Evolutionary conservation across 1,140 invertebrate species (phyloP), one percentile per base, ranked within the genome.

Genomic region (Drosophila teissieri): DNA sequence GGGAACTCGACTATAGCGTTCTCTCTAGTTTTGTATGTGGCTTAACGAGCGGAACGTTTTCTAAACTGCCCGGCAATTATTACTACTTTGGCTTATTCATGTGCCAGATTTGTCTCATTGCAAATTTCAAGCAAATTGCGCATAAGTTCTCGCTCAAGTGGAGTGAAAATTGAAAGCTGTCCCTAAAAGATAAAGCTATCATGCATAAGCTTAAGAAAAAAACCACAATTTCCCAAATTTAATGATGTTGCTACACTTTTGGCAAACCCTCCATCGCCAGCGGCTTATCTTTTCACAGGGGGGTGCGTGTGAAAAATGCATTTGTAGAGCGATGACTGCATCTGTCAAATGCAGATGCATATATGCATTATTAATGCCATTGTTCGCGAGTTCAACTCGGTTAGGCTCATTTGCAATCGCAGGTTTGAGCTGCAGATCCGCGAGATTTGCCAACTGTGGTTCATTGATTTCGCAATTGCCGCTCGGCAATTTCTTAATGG

Each of bases 11-110:
- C n/a, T n/a, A n/a, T n/a, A n/a, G n/a, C n/a, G n/a, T n/a, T n/a
- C n/a, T n/a, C n/a, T n/a, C n/a, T n/a, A n/a, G n/a, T n/a, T n/a
- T n/a, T 75, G 49, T 61, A 55, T 15, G 58, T 53, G 72, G 77
- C 64, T 89, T 89, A 89, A 84, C 63, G 80, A 74, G 61, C 77
- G 85, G 73, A 80, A 89, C 80, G 61, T 84, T 76, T 88, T 56
- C 53, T 64, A 72, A 86, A 78, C 24, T 58, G 68, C 51, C 58
- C 56, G 63, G 44, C 55, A 72, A 55, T 81, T 70, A 76, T 45
- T 63, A 62, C 62, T 36, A 45, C 68, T 51, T 63, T 61, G 39
- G 55, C 46, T 68, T 82, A 39, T 42, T 24, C 39, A 57, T 75
- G 70, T 56, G 60, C 57, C 63, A 68, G 49, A 68, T 75, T 77